Conservation (phyloP, 2,888 invertebrate genomes). For the Apotomis betuletana region DNA sequence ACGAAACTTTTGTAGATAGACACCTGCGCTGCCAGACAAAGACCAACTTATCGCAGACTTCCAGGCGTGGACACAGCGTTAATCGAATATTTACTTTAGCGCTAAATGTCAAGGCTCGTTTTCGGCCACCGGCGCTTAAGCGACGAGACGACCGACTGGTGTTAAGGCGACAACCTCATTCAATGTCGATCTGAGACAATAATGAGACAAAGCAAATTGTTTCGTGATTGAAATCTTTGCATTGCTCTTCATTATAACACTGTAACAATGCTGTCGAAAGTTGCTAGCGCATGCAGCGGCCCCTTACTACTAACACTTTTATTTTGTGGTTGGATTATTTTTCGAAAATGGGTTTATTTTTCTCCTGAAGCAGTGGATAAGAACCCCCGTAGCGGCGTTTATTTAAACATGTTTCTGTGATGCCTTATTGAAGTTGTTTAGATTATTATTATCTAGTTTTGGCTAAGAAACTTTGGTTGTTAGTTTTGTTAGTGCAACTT, state of each 20-base stretch:
- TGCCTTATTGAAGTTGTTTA: too few species aligned
- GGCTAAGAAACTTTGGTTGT: too few species aligned
- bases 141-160: constrained; percentile 62
- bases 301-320: neutral
- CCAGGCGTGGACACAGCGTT: constrained; percentile 62
- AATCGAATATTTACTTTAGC: constrained; percentile 63
- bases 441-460: too few species aligned
- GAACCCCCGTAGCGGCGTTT: too few species aligned
- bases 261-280: constrained; percentile 54
- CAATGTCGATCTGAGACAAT: constrained; percentile 68
- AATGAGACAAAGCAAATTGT: constrained; percentile 60
- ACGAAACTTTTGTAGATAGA: constrained; percentile 82
- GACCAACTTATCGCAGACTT: constrained; percentile 79
- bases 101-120: constrained; percentile 52
- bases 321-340: too few species aligned
- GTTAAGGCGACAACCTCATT: constrained; percentile 65
- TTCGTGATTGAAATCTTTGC: constrained; percentile 57
- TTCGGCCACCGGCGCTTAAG: constrained; percentile 50
- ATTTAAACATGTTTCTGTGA: too few species aligned
- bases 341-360: too few species aligned
- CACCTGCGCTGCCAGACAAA: constrained; percentile 82
- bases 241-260: constrained; percentile 54
- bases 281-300: neutral
- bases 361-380: too few species aligned
- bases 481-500: too few species aligned